A percentile compares a stretch with the other conserved stretches of the same genome.
phyloP scores from a whole-genome alignment of 2,888 invertebrate species.

The Synergus umbraculus region DNA sequence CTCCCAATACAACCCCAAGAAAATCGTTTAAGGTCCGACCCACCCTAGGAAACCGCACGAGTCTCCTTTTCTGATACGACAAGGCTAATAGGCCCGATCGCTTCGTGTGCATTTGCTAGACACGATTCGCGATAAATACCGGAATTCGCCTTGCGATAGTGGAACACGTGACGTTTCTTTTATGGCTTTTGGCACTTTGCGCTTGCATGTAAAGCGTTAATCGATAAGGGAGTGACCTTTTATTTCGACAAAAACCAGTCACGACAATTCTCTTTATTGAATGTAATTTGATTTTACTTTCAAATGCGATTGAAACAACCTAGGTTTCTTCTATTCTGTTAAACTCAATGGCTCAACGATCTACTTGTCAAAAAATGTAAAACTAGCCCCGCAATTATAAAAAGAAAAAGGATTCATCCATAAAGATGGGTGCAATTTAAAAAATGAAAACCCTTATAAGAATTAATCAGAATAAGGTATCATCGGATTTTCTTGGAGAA shows the following conservation, averaged over 20 bases:
- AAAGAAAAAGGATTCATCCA: too few species aligned
- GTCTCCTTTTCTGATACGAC: conserved; percentile 13
- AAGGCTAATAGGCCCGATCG: conserved; percentile 12
- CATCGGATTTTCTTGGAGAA: too few species aligned
- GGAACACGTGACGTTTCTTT: conserved; percentile 8
- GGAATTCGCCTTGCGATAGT: conserved; percentile 1
- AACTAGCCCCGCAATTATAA: too few species aligned
- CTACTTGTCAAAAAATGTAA: too few species aligned
- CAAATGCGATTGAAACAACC: background rate
- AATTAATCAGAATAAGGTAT: too few species aligned
- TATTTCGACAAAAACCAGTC: background rate
- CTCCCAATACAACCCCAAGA: conserved; percentile 18
- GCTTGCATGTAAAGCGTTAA: conserved; percentile 7
- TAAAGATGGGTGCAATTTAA: too few species aligned
- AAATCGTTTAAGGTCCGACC: conserved; percentile 12
- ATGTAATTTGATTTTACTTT: conserved; percentile 4
- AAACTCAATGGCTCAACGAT: too few species aligned
- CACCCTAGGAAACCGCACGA: background rate
- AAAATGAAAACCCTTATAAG: too few species aligned
- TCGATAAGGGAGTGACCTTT: conserved; percentile 3
- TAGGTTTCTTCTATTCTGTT: background rate
- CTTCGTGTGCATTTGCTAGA: conserved; percentile 17
- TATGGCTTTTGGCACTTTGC: conserved; percentile 1
- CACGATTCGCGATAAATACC: conserved; percentile 26
- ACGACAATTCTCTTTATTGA: background rate